Evolutionary conservation across 2,113 vertebrate species (phyloP).

Genomic region (Pimephales promelas): DNA sequence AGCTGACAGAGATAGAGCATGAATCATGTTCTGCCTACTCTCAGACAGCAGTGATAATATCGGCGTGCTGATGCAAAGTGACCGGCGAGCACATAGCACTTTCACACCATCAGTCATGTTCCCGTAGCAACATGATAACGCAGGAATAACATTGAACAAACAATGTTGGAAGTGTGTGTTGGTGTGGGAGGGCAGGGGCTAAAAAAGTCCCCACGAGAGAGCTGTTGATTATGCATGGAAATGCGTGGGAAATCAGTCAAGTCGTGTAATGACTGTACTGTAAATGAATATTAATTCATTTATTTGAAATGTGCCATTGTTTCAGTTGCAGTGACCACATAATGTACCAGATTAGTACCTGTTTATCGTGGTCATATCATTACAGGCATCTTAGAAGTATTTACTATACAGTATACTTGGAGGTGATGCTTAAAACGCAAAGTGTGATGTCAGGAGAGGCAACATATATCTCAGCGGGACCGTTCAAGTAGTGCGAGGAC

Average conservation of each 20-base stretch:
- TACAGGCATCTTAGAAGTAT: background rate
- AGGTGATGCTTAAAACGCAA: background rate
- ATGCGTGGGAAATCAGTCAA: constrained; percentile 40
- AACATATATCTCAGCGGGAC: too few relatives aligned
- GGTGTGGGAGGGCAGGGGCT: constrained; percentile 41
- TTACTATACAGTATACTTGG: background rate
- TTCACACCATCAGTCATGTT: constrained; percentile 57
- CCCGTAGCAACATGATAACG: constrained; percentile 61
- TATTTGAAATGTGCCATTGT: background rate
- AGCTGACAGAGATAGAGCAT: constrained; percentile 46
- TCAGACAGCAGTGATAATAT: constrained; percentile 57
- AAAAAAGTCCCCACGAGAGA: constrained; percentile 48
- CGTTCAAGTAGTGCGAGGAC: too few relatives aligned
- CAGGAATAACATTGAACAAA: constrained; percentile 59
- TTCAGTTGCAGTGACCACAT: background rate
- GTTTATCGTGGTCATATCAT: background rate
- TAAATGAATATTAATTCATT: background rate
- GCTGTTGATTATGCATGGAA: constrained; percentile 43
- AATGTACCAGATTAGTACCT: background rate
- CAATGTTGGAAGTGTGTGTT: constrained; percentile 47
- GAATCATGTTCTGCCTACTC: constrained; percentile 52
- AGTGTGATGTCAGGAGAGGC: too few relatives aligned
- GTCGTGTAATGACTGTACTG: constrained; percentile 28
- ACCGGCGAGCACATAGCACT: constrained; percentile 55
- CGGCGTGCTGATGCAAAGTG: constrained; percentile 59